Conservation (phyloP, 2,113 vertebrate species). For the Cyprinodon tularosa region DNA sequence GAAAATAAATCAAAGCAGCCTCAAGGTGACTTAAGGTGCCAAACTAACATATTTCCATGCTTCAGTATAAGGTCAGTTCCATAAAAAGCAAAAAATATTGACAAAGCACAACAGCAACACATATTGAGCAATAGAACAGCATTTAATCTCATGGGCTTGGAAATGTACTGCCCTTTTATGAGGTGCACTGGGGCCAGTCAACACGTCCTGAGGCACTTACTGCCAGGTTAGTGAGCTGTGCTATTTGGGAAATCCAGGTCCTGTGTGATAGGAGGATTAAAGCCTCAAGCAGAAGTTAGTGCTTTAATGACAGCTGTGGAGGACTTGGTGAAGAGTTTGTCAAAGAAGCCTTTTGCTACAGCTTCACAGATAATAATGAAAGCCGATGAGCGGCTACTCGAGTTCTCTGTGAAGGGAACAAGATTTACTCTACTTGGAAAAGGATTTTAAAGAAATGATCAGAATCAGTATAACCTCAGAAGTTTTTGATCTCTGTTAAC, state of each 20-base stretch:
- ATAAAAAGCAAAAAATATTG: slow-evolving; percentile 12
- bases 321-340: slow-evolving; percentile 50
- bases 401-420: neutral
- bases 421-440: slow-evolving; percentile 17
- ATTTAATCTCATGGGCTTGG: slow-evolving; percentile 18
- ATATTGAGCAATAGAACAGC: slow-evolving; percentile 28
- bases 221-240: slow-evolving; percentile 67
- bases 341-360: slow-evolving; percentile 43
- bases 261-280: slow-evolving; percentile 67
- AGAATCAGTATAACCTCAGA: slow-evolving; percentile 7
- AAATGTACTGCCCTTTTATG: slow-evolving; percentile 32
- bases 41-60: slow-evolving; percentile 9
- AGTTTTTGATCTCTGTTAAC: neutral
- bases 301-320: slow-evolving; percentile 60
- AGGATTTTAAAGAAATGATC: slow-evolving; percentile 13
- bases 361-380: slow-evolving; percentile 41
- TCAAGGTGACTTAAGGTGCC: neutral
- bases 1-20: slow-evolving; percentile 9
- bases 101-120: slow-evolving; percentile 2
- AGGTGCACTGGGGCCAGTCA: slow-evolving; percentile 38
- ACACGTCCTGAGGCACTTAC: slow-evolving; percentile 54
- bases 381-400: slow-evolving; percentile 43
- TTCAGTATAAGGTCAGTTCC: slow-evolving; percentile 19
- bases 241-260: slow-evolving; percentile 55
- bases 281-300: slow-evolving; percentile 54